phyloP scores from a whole-genome alignment of 2,113 vertebrate genomes.

The Chauna torquata region DNA sequence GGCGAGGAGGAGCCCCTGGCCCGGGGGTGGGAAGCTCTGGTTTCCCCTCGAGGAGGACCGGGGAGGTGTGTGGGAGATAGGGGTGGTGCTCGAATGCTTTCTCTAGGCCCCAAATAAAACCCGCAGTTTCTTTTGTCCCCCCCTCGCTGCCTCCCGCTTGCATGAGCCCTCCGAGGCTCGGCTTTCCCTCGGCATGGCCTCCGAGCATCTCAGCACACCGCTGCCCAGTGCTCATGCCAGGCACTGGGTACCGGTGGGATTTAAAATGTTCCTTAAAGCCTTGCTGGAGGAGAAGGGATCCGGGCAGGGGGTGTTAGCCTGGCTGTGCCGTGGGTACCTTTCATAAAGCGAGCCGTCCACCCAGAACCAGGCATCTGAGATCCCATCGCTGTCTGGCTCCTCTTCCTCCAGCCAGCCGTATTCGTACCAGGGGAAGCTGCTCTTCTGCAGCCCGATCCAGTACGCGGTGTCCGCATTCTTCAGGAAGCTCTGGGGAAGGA shows the following conservation, averaged over 20 bases:
- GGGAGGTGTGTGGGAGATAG: background rate
- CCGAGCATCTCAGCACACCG: background rate
- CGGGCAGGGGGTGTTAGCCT: background rate
- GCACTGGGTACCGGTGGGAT: background rate
- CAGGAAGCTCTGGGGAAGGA: conserved; percentile 28
- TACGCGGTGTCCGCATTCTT: conserved; percentile 22
- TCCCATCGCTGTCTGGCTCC: rapidly evolving
- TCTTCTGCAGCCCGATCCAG: conserved; percentile 55
- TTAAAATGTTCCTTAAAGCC: background rate
- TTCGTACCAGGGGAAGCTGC: conserved; percentile 29
- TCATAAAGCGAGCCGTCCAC: conserved; percentile 41
- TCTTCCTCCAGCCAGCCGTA: conserved; percentile 42
- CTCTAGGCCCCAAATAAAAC: background rate
- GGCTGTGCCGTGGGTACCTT: background rate
- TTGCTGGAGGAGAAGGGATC: background rate
- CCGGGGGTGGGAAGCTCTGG: background rate
- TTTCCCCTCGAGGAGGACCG: background rate
- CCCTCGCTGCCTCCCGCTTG: background rate
- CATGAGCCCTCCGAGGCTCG: rapidly evolving
- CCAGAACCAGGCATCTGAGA: conserved; percentile 10
- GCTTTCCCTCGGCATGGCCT: background rate
- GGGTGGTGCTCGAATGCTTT: background rate
- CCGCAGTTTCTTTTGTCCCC: background rate
- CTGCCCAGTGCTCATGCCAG: background rate
- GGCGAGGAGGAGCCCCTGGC: background rate